Base-by-base conservation (phyloP, 2,113 vertebrate species). In the Mystacornis crossleyi region DNA sequence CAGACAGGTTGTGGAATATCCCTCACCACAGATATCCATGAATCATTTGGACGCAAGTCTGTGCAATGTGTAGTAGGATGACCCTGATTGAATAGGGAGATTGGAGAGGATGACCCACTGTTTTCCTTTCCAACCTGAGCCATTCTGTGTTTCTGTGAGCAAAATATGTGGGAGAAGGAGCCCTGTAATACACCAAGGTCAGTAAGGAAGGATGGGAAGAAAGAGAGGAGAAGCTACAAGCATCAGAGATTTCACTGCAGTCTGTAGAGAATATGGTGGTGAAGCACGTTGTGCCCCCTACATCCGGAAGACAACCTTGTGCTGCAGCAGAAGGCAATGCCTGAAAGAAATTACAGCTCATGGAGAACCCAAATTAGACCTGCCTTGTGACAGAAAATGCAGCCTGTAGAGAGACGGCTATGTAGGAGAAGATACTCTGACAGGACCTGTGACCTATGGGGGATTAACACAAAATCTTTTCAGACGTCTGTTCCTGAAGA, bases 381-480 rank as follows among this genome's bases (percentile, higher is more conserved):
- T 69, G 4, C 7, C 23, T 48, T 23, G 24, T 38, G 48, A 20
- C 15, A 62, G 18, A 13, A 65, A 21, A 53, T 33, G 10, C 20
- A 65, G 18, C 33, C 21, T 0, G 0, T 11, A 24, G 18, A 54
- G 9, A 82, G 23, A 12, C 73, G 5, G 4, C 4, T 36, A 2
- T 20, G 14, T 9, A 34, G 8, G 8, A 62, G 4, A 26, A 73
- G 4, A 20, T 43, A 66, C 34, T 60, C 34, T 75, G 73, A 11
- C 34, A 70, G 13, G 15, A 70, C 3, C 23, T 36, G 16, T 36
- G 23, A 33, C 19, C 6, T 4, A 2, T 24, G 19, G n/a, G 26
- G 5, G 3, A n/a, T 36, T 18, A 21, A 48, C 14, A 58, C 6
- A n/a, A 60, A 88, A 38, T 40, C 3, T 54, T 58, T 65, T 12